Evolutionary conservation across 2,888 invertebrate species (phyloP).

Genomic region (Lithophane ornitopus): DNA sequence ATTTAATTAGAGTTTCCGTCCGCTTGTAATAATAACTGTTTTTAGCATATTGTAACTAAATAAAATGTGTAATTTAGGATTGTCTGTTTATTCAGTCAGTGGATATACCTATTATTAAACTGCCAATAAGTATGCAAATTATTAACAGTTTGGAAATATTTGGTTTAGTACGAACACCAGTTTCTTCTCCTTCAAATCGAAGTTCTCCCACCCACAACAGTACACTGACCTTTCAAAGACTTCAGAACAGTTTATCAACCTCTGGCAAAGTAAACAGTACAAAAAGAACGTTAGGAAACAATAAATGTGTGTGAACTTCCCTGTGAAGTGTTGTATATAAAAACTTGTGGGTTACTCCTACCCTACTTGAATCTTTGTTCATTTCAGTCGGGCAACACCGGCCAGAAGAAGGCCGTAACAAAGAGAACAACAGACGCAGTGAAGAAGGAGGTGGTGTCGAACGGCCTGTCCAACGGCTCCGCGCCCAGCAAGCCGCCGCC

Average conservation of each 20-base stretch:
- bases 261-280: slow-evolving; percentile 84
- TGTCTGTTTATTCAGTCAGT: slow-evolving; percentile 15
- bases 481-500: slow-evolving; percentile 86
- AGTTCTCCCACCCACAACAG: slow-evolving; percentile 86
- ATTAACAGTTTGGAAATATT: too few relatives aligned
- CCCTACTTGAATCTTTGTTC: not conserved
- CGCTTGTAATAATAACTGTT: not conserved
- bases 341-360: not conserved
- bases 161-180: slow-evolving; percentile 69
- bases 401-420: slow-evolving; percentile 75
- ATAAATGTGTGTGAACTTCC: slow-evolving; percentile 63
- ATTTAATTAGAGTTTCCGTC: slow-evolving; percentile 29
- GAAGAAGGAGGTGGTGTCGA: slow-evolving; percentile 63
- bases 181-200: slow-evolving; percentile 77
- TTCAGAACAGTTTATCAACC: slow-evolving; percentile 80
- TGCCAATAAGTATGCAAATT: not conserved
- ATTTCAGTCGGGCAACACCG: slow-evolving; percentile 77
- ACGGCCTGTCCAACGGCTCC: slow-evolving; percentile 70
- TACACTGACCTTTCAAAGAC: slow-evolving; percentile 81
- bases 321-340: not conserved
- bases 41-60: not conserved
- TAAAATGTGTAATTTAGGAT: not conserved
- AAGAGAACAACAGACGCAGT: slow-evolving; percentile 67
- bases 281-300: slow-evolving; percentile 82
- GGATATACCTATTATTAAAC: not conserved